These are phyloP conservation scores for Oegoconia quadripuncta DNA, from an alignment of 2,888 invertebrate species.

Conservation along the genomic window DNA sequence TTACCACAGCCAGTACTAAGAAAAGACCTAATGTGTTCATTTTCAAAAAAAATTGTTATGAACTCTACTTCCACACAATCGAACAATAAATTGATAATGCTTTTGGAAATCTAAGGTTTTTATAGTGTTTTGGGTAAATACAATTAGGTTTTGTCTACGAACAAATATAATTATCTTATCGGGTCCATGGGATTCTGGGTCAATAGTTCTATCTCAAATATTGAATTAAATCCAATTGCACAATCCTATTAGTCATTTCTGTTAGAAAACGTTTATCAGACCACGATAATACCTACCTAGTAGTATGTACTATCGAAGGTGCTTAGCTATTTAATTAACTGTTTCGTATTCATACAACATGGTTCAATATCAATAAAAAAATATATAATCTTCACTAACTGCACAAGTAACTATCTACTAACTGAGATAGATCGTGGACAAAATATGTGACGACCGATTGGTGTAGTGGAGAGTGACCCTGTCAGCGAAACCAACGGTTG, in stretches of 20 bases:
- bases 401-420: no score
- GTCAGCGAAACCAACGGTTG: no score
- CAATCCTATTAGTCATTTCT: background rate
- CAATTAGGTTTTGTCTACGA: conserved; percentile 16
- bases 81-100: background rate
- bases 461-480: no score
- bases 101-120: conserved; percentile 35
- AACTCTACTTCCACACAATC: background rate
- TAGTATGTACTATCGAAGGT: no score
- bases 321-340: no score
- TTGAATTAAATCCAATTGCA: conserved; percentile 6
- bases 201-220: conserved; percentile 19
- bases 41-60: conserved; percentile 15
- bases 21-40: conserved; percentile 40
- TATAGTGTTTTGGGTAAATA: conserved; percentile 44
- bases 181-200: conserved; percentile 32
- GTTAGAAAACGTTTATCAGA: no score
- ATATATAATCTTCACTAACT: no score
- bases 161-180: conserved; percentile 39
- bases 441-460: no score
- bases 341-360: no score
- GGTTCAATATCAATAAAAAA: no score
- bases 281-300: no score
- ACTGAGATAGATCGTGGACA: no score
- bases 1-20: conserved; percentile 40